Evolutionary conservation across 1,140 invertebrate genomes (phyloP), one percentile per base, ranked within the genome.

Genomic region (Sipha flava): DNA sequence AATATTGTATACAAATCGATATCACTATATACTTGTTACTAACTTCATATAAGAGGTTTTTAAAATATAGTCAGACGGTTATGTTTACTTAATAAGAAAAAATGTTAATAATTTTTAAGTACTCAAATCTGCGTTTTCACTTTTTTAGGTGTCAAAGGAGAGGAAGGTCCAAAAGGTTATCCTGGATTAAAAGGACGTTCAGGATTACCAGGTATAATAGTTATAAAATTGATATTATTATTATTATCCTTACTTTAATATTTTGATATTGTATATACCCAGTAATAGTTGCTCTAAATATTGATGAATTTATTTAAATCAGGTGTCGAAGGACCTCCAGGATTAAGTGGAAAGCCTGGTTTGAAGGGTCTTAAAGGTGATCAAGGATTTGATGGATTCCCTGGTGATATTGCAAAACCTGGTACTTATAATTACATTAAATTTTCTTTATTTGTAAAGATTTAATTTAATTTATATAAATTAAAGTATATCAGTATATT

Each of bases 331-430:
- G 79, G 79, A 4, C 34, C 34, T 6, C 2, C 14, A 7, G 81
- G 81, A 31, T 18, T 26, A 10, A 21, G 47, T 7, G 86, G 86
- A 80, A 81, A 40, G 75, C 81, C 79, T n/a, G 81, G 72, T 16
- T 86, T 88, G 2, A 83, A 87, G 5, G 91, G 92, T 12, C 87
- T 87, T 2, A 90, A 91, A 84, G 92, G 92, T 23, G 57, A 81
- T 29, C n/a, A 10, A 23, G 82, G 81, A 59, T 79, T 70, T 43
- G 64, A 80, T 45, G 82, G 82, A 62, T 72, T 81, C 52, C 81
- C 82, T 37, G 82, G 82, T 45, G 80, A 82, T 54, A 80, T 82
- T 10, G 86, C 87, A 80, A 81, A 82, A 47, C 83, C 84, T 73
- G 87, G 87, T 79, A 81, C 81, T 43, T 16, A 43, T 40, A 66